A percentile compares a stretch with the other conserved stretches of the same genome.
Evolutionary conservation across 2,888 invertebrate genomes (phyloP).

Genomic region (Ommatoiulus sabulosus): DNA sequence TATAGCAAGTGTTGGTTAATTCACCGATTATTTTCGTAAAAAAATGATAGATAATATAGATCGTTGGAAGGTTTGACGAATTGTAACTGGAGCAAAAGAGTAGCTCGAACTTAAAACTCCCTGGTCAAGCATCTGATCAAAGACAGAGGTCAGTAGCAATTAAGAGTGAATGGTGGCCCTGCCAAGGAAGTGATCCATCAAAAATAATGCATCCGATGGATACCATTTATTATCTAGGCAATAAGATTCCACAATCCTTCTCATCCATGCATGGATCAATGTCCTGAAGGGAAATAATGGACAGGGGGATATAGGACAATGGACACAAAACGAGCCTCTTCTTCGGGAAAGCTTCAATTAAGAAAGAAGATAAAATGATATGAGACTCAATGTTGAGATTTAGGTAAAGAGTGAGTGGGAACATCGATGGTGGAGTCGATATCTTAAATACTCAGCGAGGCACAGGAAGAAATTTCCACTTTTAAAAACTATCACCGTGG

Average conservation of each 20-base stretch:
- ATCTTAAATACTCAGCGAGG: not conserved
- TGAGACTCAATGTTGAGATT: too few relatives aligned
- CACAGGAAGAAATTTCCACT: too few relatives aligned
- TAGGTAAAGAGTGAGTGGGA: not conserved
- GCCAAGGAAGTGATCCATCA: slow-evolving; percentile 27
- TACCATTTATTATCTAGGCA: slow-evolving; percentile 15
- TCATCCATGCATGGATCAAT: not conserved
- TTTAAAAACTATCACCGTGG: too few relatives aligned
- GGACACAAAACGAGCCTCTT: not conserved
- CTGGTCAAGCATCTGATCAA: not conserved
- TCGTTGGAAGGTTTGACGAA: not conserved
- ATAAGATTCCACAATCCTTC: slow-evolving; percentile 38
- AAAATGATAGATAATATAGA: not conserved
- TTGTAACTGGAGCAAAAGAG: not conserved
- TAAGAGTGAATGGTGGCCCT: not conserved
- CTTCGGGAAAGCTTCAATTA: not conserved
- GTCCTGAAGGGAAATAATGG: too few relatives aligned
- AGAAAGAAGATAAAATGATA: not conserved
- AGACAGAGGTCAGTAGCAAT: slow-evolving; percentile 11
- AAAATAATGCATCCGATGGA: slow-evolving; percentile 36
- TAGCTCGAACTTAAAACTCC: not conserved
- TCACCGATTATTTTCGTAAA: not conserved
- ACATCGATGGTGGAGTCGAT: too few relatives aligned
- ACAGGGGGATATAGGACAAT: not conserved
- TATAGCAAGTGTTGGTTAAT: too few relatives aligned